Evolutionary conservation across 1,140 invertebrate genomes (phyloP), one percentile per base, ranked within the genome.

Genomic region (Aphaenogaster floridana): DNA sequence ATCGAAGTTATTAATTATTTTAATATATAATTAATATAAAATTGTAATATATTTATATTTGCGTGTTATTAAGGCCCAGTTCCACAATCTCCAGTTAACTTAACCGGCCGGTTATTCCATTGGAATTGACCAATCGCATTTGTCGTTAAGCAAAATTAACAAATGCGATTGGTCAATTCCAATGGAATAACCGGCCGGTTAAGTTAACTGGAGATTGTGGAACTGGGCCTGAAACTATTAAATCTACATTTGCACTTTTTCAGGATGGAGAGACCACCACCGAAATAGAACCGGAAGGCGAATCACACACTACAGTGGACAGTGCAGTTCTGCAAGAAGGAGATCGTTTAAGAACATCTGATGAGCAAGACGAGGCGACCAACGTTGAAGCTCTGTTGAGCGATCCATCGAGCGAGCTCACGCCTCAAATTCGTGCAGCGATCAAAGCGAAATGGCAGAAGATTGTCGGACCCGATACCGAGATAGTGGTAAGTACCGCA

Each of bases 401-500:
- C 93, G 96, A 95, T 88, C 96, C 93, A 92, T 96, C 92, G 89
- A 96, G 93, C 77, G 96, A 97, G 64, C 93, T 98, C 0, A 96
- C 96, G 7, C 95, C 97, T 2, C 97, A 97, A 90, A 97, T 97
- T 68, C 98, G 98, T 93, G 96, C 97, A 71, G 97, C 97, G 21
- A 98, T 99, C 81, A 97, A 97, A 93, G 96, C 96, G 34, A 98
- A 98, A 94, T 99, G 98, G 98, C 97, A 97, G 78, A 97, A 97
- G 90, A 97, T 98, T 88, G 95, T 98, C 93, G 98, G 98, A 8
- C 96, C 97, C 17, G 98, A 98, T 63, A 97, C 97, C 89, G 98
- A 98, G 94, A 98, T 99, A 93, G 97, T 99, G 91, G 98, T 97
- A 94, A 91, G 95, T 91, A 87, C 45, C 34, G 34, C 15, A 28